Evolutionary conservation across 2,888 invertebrate genomes (phyloP).

Genomic region (Hetaerina titia): DNA sequence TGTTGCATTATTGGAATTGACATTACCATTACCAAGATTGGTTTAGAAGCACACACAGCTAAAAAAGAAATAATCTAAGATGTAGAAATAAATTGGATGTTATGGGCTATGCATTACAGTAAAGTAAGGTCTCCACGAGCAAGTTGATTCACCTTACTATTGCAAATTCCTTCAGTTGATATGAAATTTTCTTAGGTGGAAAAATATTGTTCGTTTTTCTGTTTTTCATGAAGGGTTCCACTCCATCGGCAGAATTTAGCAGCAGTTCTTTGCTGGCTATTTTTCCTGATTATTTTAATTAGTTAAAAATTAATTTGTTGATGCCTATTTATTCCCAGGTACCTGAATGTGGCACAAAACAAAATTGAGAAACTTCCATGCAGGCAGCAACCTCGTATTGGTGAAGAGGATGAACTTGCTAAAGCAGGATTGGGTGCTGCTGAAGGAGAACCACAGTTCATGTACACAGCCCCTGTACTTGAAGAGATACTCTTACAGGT

Average conservation of each 20-base stretch:
- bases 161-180: background rate
- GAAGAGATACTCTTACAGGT: constrained; percentile 94
- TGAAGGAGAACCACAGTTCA: constrained; percentile 3
- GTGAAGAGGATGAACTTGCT: constrained; percentile 41
- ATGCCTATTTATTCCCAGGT: constrained; percentile 75
- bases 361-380: constrained; percentile 88
- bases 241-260: too few species aligned
- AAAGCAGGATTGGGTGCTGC: constrained; percentile 25
- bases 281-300: too few species aligned
- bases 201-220: background rate
- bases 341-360: constrained; percentile 93
- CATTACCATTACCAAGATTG: too few species aligned
- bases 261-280: too few species aligned
- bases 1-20: too few species aligned
- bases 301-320: background rate
- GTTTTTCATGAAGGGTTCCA: background rate
- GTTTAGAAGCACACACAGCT: too few species aligned
- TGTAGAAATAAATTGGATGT: too few species aligned
- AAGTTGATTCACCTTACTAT: background rate
- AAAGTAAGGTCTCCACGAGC: too few species aligned
- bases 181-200: background rate
- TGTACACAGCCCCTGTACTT: constrained; percentile 87
- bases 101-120: too few species aligned
- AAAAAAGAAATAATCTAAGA: too few species aligned
- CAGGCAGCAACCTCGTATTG: constrained; percentile 73